These are phyloP conservation scores for Aramus guarauna DNA, from an alignment of 2,113 vertebrate species.

Conservation along the genomic window DNA sequence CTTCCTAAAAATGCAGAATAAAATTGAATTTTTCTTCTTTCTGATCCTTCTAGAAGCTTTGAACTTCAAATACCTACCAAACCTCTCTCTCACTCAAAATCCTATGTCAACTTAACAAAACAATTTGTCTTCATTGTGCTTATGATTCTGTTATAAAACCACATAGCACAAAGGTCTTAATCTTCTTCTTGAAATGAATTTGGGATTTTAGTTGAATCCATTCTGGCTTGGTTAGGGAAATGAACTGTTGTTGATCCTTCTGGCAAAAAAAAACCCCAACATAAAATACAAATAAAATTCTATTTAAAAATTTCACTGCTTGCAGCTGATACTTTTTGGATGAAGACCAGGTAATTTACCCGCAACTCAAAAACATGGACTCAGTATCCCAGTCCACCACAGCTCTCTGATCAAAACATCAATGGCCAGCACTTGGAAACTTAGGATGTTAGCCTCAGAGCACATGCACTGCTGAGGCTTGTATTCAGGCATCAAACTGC, in stretches of 20 bases:
- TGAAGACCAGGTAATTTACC: not conserved
- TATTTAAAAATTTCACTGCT: not conserved
- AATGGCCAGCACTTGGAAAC: not conserved
- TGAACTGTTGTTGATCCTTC: not conserved
- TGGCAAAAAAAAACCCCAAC: not conserved
- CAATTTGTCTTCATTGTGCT: not conserved
- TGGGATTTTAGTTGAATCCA: not conserved
- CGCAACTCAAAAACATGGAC: accelerated
- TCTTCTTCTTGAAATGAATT: not conserved
- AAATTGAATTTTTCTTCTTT: not conserved
- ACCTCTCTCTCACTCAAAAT: not conserved
- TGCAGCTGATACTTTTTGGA: not conserved
- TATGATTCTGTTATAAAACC: not conserved
- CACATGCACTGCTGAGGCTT: not conserved
- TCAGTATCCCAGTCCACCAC: not conserved
- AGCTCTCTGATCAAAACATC: not conserved
- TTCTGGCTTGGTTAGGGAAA: not conserved
- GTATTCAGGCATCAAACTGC: not conserved
- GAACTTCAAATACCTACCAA: not conserved
- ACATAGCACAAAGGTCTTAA: not conserved
- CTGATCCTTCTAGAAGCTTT: not conserved
- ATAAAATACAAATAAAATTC: not conserved
- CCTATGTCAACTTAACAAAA: not conserved
- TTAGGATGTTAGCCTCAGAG: not conserved
- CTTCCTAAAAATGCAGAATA: not conserved